phyloP scores from a whole-genome alignment of 2,113 vertebrate species.

The Sinosuthora webbiana region DNA sequence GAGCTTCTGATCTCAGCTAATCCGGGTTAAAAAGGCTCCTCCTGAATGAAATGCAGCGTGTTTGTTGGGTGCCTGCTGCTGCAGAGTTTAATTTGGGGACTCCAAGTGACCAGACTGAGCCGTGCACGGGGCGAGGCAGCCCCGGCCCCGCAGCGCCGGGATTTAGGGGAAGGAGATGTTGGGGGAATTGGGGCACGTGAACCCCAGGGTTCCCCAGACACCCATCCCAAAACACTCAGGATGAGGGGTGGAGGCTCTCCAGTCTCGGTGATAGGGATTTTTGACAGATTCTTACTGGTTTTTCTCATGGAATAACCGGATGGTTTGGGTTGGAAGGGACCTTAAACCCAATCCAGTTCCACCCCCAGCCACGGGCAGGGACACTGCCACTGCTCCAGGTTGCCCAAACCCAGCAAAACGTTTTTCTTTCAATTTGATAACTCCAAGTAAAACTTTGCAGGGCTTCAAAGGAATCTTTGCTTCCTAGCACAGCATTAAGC shows the following conservation, averaged over 20 bases:
- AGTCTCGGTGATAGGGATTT: accelerated
- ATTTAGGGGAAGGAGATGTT: accelerated
- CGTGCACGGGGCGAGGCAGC: accelerated
- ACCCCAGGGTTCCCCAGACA: neutral
- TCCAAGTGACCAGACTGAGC: accelerated
- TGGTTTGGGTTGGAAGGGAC: neutral
- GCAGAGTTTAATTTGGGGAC: neutral
- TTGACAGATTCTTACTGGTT: accelerated
- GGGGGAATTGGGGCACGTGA: accelerated
- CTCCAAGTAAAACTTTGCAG: neutral
- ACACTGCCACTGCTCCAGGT: neutral
- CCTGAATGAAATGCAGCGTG: accelerated
- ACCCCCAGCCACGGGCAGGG: neutral
- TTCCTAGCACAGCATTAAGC: neutral
- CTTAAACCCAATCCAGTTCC: neutral
- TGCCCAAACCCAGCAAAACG: neutral
- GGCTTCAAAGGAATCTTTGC: neutral
- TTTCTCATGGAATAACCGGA: neutral
- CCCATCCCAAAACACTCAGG: neutral
- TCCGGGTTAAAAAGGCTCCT: neutral
- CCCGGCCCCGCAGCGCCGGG: accelerated
- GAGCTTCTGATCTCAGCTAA: neutral
- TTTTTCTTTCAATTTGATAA: neutral
- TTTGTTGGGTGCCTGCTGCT: neutral
- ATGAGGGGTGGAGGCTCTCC: accelerated